These are phyloP conservation scores for Timandra comae DNA, from an alignment of 2,888 invertebrate species.

Conservation along the genomic window DNA sequence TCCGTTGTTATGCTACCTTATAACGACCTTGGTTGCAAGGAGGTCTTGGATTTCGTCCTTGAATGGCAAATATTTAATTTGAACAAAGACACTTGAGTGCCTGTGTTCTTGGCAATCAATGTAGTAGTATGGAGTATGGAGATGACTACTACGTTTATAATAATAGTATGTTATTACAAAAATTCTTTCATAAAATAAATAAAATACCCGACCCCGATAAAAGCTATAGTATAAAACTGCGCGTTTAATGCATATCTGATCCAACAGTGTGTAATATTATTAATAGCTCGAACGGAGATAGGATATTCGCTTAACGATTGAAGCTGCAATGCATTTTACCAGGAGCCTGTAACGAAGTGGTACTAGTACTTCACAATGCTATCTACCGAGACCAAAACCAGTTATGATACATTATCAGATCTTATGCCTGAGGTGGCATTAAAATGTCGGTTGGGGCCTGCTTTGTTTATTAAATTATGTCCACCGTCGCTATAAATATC, in stretches of 20 bases:
- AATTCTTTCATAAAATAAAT: too few species aligned
- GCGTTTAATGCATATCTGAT: slow-evolving; percentile 55
- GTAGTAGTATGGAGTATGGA: too few species aligned
- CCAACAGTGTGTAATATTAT: slow-evolving; percentile 55
- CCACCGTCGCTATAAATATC: slow-evolving; percentile 68
- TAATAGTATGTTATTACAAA: too few species aligned
- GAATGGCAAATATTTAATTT: too few species aligned
- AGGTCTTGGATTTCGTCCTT: too few species aligned
- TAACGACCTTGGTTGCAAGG: too few species aligned
- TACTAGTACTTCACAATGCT: slow-evolving; percentile 71
- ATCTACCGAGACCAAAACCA: slow-evolving; percentile 65
- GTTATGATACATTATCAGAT: slow-evolving; percentile 74
- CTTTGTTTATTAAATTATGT: slow-evolving; percentile 78
- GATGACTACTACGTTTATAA: too few species aligned
- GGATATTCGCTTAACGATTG: slow-evolving; percentile 55
- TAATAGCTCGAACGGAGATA: slow-evolving; percentile 62
- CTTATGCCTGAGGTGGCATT: slow-evolving; percentile 69
- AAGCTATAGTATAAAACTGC: slow-evolving; percentile 22
- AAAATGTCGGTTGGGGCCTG: slow-evolving; percentile 51
- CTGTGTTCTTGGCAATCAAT: too few species aligned
- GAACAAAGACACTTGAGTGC: too few species aligned
- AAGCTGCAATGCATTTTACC: slow-evolving; percentile 51
- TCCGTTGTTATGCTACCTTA: too few species aligned
- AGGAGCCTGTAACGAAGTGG: slow-evolving; percentile 68
- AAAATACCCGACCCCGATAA: too few species aligned